These are phyloP conservation scores for Corynorhinus townsendii DNA, from an alignment of 2,113 vertebrate genomes.

Conservation along the genomic window DNA sequence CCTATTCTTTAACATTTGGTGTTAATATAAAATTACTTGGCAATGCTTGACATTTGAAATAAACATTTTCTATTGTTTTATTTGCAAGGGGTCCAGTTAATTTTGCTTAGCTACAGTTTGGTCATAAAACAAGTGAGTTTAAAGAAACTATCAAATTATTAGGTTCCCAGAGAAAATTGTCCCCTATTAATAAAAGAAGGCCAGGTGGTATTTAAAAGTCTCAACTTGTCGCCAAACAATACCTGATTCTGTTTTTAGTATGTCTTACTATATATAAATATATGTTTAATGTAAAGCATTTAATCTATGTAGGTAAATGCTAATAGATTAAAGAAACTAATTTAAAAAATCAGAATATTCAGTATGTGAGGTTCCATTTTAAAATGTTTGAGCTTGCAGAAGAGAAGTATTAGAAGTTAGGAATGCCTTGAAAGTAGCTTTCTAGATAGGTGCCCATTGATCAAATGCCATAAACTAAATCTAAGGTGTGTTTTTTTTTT, in stretches of 20 bases:
- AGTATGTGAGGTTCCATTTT: constrained; percentile 22
- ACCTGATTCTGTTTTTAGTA: constrained; percentile 30
- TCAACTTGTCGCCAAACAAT: constrained; percentile 21
- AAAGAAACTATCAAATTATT: constrained; percentile 77
- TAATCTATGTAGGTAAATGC: constrained; percentile 60
- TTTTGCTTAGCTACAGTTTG: constrained; percentile 82
- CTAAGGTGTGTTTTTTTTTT: constrained; percentile 68
- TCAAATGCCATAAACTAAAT: constrained; percentile 49
- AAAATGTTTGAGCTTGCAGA: constrained; percentile 49
- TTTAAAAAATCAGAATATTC: not conserved
- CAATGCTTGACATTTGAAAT: constrained; percentile 95
- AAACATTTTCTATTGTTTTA: constrained; percentile 91
- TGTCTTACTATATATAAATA: constrained; percentile 19
- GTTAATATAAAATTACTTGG: constrained; percentile 95
- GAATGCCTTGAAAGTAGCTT: constrained; percentile 77
- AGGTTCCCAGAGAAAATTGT: not conserved
- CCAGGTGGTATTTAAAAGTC: not conserved
- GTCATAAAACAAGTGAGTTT: constrained; percentile 73
- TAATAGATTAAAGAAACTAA: constrained; percentile 44
- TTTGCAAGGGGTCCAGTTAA: constrained; percentile 86
- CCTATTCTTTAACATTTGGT: constrained; percentile 98
- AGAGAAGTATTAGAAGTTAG: constrained; percentile 42
- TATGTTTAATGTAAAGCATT: constrained; percentile 58
- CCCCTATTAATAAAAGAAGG: constrained; percentile 48
- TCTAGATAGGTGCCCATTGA: constrained; percentile 59